These are phyloP conservation scores for Cryptus armator DNA, from an alignment of 2,888 invertebrate species.

Conservation along the genomic window DNA sequence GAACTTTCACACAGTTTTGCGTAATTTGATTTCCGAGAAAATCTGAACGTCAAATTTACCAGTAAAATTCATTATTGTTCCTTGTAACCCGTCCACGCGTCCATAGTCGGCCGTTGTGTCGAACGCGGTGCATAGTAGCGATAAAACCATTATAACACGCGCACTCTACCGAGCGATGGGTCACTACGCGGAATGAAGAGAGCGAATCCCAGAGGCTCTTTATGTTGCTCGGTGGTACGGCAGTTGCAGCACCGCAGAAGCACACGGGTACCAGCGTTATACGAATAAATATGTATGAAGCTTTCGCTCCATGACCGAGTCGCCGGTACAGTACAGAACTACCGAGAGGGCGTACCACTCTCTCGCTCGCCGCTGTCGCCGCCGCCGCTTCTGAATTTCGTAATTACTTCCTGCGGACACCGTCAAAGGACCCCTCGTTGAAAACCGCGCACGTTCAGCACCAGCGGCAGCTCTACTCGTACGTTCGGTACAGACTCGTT, in stretches of 20 bases:
- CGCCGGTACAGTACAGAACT: neutral
- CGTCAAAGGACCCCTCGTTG: constrained; percentile 55
- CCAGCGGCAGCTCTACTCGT: neutral
- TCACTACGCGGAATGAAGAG: constrained; percentile 39
- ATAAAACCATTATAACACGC: constrained; percentile 36
- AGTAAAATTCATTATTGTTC: constrained; percentile 32
- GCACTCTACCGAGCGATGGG: constrained; percentile 5
- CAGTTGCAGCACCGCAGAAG: constrained; percentile 4
- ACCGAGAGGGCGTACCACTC: constrained; percentile 28
- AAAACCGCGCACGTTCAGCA: constrained; percentile 42
- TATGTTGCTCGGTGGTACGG: constrained; percentile 17
- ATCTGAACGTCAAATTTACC: neutral
- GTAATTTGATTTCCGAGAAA: neutral
- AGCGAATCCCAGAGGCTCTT: constrained; percentile 13
- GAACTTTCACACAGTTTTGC: neutral
- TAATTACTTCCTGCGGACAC: constrained; percentile 56
- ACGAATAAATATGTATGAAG: constrained; percentile 50
- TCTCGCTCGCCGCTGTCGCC: neutral
- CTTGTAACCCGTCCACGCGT: neutral
- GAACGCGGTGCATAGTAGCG: neutral
- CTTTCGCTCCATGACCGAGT: neutral
- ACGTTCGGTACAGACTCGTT: neutral
- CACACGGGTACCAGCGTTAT: constrained; percentile 19
- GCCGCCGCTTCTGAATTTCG: constrained; percentile 48
- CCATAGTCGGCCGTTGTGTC: neutral